Percentiles rank a stretch among this genome's conserved stretches.
Evolutionary conservation across 2,797 vertebrate species (phyloP).

Genomic region (Peromyscus nudipes): DNA sequence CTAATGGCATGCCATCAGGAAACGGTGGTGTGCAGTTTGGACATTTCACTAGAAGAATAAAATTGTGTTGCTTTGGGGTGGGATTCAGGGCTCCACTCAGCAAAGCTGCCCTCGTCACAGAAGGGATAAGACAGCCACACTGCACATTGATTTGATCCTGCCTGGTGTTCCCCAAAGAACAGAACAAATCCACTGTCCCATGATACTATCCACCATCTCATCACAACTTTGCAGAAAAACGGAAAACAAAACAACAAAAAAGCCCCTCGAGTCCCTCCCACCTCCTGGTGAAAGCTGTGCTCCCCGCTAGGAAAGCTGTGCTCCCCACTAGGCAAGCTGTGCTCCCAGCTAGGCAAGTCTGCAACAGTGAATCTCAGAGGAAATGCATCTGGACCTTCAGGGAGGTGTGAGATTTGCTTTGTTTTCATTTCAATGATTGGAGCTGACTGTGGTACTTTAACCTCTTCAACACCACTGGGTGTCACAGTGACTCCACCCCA

Average conservation of each 20-base stretch:
- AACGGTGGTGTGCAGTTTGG: constrained; percentile 1
- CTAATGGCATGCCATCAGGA: neutral
- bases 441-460: neutral
- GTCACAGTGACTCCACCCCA: neutral
- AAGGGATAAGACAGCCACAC: neutral
- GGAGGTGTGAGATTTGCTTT: constrained; percentile 51
- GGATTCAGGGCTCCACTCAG: constrained; percentile 2
- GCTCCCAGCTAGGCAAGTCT: neutral
- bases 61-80: neutral
- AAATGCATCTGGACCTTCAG: constrained; percentile 37
- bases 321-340: neutral
- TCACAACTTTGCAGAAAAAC: neutral
- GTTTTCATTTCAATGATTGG: constrained; percentile 15
- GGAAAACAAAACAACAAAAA: neutral
- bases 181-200: neutral
- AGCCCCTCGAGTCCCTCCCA: neutral
- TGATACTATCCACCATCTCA: neutral
- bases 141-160: neutral
- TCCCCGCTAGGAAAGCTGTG: neutral
- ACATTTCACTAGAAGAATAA: neutral
- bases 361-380: neutral
- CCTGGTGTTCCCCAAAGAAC: neutral
- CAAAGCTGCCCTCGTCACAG: neutral
- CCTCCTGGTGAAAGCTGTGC: neutral
- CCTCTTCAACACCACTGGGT: constrained; percentile 29